Evolutionary conservation across 2,113 vertebrate genomes (phyloP), one percentile per base, ranked within the genome.

Genomic region (Machaerirhynchus nigripectus): DNA sequence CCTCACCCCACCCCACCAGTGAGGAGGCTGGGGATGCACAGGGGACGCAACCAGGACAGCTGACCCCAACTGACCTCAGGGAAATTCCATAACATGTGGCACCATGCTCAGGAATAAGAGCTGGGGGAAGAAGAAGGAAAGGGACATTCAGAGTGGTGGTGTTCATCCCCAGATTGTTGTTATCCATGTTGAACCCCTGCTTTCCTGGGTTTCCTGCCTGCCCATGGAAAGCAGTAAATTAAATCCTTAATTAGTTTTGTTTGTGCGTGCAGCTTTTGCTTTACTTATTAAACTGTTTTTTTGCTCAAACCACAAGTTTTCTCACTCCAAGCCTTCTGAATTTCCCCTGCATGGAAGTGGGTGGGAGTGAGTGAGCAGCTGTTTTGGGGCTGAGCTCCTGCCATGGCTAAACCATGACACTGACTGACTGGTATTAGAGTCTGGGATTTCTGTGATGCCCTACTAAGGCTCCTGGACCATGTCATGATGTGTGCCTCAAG

Each of bases 401-500:
- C 9, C 35, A 9, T 1, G 11, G 28, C 1, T 33, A 49, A 85
- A 78, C 21, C 37, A 55, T 0, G 0, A 4, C 18, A 19, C 9
- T 10, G 12, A 13, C 0, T 74, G n/a, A n/a, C 13, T 19, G 22
- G 11, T 46, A 7, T 35, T 39, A 11, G 31, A 28, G 11, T 10
- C 37, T 50, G 21, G 16, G 46, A 13, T 39, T 65, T 59, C 13
- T n/a, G 21, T 74, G 63, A 49, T 33, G 13, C 17, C 16, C 11
- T 65, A 1, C 26, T 42, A 49, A 64, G 31, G 14, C 20, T 64
- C 31, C 26, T 23, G 28, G 31, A 63, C 11, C 20, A 39, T 33
- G 30, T 30, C 13, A 42, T 22, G n/a, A 13, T 7, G 6, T 24
- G 9, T 47, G 11, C 16, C 21, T 67, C 44, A 33, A 44, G 23